Base-by-base conservation (phyloP, 2,888 invertebrate species). In the Chymomyza caudatula region DNA sequence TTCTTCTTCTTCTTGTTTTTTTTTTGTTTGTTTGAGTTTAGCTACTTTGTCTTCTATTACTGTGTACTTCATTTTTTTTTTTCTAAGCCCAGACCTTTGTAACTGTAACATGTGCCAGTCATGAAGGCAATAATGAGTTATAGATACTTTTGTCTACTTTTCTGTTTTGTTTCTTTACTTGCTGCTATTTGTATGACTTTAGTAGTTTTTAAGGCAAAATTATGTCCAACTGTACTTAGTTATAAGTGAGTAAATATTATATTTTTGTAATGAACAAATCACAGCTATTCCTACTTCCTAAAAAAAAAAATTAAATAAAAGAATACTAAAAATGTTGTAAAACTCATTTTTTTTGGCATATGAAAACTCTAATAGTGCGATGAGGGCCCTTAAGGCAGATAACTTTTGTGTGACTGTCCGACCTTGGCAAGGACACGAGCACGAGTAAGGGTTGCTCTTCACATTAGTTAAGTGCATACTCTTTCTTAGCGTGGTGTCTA, bases 241-340 rank as follows among this genome's bases (percentile, higher is more conserved):
- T 51, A 8, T 51, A 71, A 71, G 71, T 43, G 37, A 71, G 22
- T 53, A 63, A 77, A 71, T 59, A 67, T 74, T 56, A 72, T 56
- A 17, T 23, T 70, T 73, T 71, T 67, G 78, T 61, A 76, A 65
- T 70, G 59, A 86, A 81, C 85, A 84, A 86, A 80, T 67, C 56
- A 63, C 57, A 63, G 74, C 54, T 60, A 75, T 69, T 37, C 29
- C 29, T 37, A 37, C 29, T 51, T 80, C 69, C 84, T 78, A 47
- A 17, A 6, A 43, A 43, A 43, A 47, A 15, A 47, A 47, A 4
- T 3, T 11, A n/a, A n/a, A 11, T 11, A 37, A 37, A 37, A 37
- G 29, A 25, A 25, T 37, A 37, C 1, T 3, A 37, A 4, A 37
- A 37, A 11, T 11, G 29, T 37, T 13, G 13, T 19, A 15, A 15